Conservation (phyloP, 2,888 invertebrate species). For the Apamea anceps region DNA sequence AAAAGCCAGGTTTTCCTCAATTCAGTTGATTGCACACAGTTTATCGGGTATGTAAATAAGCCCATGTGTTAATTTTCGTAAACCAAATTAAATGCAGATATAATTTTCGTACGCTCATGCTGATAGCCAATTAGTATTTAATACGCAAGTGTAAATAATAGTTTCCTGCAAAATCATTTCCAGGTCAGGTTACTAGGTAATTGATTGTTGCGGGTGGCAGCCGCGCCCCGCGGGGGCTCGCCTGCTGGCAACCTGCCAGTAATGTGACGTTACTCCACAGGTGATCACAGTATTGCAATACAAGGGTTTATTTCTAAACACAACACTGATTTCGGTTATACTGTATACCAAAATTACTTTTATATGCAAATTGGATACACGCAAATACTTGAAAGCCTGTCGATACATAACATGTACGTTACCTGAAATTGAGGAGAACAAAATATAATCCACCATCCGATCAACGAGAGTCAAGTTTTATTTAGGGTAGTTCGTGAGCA, state of each 20-base stretch:
- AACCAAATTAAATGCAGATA: constrained; percentile 2
- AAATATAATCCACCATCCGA: constrained; percentile 24
- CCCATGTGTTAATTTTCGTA: neutral
- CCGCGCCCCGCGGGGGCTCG: neutral
- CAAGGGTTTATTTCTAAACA: constrained; percentile 11
- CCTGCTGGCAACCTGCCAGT: constrained; percentile 38
- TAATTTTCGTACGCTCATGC: neutral
- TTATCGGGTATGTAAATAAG: neutral
- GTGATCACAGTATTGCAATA: constrained; percentile 28
- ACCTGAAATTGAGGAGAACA: constrained; percentile 14
- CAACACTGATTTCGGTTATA: constrained; percentile 9
- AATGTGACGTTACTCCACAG: constrained; percentile 36
- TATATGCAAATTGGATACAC: constrained; percentile 2
- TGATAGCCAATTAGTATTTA: constrained; percentile 8
- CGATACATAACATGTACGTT: constrained; percentile 13
- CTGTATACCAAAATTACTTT: constrained; percentile 9
- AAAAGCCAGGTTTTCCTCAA: neutral
- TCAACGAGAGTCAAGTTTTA: constrained; percentile 25
- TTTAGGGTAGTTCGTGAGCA: constrained; percentile 24
- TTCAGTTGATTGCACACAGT: constrained; percentile 1
- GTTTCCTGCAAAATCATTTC: constrained; percentile 31
- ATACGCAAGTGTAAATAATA: constrained; percentile 25
- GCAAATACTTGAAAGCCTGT: constrained; percentile 9
- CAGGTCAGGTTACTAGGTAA: constrained; percentile 42
- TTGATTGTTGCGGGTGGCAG: constrained; percentile 21